These are phyloP conservation scores for Falco columbarius DNA, from an alignment of 2,797 vertebrate species.

Conservation along the genomic window DNA sequence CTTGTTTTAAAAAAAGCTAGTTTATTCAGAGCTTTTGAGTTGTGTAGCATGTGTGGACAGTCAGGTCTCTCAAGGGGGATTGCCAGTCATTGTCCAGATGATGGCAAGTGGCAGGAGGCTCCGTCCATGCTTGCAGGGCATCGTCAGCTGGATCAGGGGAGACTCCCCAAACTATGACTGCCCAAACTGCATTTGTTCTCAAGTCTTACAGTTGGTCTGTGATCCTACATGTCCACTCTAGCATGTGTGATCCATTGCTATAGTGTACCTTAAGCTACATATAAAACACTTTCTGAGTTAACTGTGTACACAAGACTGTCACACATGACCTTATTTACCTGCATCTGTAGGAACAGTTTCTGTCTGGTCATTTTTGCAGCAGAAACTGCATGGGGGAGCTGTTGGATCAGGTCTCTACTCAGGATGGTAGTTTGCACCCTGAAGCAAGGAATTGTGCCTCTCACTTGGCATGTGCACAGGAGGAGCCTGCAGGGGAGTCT, in stretches of 20 bases:
- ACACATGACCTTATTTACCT: not conserved
- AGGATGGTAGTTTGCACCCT: not conserved
- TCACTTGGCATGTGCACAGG: not conserved
- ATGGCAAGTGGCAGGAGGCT: not conserved
- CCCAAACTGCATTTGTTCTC: not conserved
- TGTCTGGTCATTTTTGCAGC: not conserved
- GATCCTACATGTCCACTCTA: not conserved
- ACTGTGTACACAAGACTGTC: not conserved
- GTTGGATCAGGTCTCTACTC: not conserved
- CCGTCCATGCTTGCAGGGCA: not conserved
- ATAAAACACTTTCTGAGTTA: not conserved
- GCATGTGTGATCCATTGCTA: fast-evolving
- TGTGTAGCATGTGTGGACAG: not conserved
- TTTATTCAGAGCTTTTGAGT: not conserved
- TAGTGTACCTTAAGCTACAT: not conserved
- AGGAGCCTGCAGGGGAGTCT: not conserved
- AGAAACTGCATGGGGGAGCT: not conserved
- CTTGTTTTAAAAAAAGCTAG: not conserved
- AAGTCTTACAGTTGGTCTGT: not conserved
- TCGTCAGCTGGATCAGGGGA: not conserved
- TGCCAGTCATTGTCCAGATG: not conserved
- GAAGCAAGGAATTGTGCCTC: not conserved
- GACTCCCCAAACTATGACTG: not conserved
- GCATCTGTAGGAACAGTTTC: not conserved
- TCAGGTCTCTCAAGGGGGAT: not conserved